Conservation (phyloP, 2,888 invertebrate species). For the Meloe dianella region DNA sequence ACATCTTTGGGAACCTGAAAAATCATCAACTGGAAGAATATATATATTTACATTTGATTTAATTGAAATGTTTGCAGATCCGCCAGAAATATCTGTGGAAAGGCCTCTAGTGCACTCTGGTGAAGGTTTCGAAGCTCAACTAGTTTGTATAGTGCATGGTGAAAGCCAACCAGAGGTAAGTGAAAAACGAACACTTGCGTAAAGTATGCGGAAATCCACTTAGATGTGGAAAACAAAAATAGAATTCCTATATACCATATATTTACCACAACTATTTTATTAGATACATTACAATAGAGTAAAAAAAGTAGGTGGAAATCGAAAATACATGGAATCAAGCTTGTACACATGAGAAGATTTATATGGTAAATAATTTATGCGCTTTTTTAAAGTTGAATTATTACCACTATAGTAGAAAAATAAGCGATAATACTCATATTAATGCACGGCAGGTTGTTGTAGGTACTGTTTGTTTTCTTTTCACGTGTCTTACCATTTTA, state of each 20-base stretch:
- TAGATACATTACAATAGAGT: not conserved
- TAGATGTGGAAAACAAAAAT: not conserved
- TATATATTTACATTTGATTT: not conserved
- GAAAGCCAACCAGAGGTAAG: conserved; percentile 72
- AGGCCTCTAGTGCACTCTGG: conserved; percentile 71
- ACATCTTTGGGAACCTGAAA: no score
- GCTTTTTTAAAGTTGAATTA: not conserved
- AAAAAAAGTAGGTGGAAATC: not conserved
- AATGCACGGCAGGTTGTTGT: not conserved
- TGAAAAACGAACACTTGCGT: conserved; percentile 28
- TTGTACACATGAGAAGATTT: not conserved
- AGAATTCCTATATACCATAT: no score
- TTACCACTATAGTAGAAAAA: not conserved
- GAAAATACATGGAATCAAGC: not conserved
- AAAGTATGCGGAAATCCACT: not conserved
- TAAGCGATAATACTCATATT: not conserved
- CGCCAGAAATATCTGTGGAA: conserved; percentile 68
- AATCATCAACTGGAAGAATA: not conserved
- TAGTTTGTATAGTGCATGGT: conserved; percentile 73
- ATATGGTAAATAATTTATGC: conserved; percentile 8
- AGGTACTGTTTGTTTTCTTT: not conserved
- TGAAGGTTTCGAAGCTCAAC: conserved; percentile 70
- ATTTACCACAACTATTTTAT: not conserved
- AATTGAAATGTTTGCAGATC: conserved; percentile 58
- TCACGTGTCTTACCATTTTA: not conserved